These are phyloP conservation scores for Elachura formosa DNA, from an alignment of 2,113 vertebrate species.

Conservation along the genomic window DNA sequence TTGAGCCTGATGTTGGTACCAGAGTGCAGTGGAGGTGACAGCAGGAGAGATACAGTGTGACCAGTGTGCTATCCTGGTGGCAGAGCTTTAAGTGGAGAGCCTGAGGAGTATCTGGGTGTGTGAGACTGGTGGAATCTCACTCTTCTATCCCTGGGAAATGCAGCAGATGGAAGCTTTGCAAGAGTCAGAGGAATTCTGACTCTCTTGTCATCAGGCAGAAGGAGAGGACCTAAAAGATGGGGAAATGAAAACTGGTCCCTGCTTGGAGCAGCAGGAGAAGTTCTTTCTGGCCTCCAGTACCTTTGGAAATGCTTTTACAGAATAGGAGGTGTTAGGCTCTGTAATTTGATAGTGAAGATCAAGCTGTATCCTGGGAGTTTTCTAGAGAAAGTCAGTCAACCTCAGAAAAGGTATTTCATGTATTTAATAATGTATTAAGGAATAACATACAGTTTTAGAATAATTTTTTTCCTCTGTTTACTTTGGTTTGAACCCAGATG, in stretches of 20 bases:
- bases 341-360: neutral
- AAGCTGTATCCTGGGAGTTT: neutral
- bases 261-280: neutral
- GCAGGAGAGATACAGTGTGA: neutral
- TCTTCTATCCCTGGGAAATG: neutral
- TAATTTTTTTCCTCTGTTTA: neutral
- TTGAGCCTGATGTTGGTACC: neutral
- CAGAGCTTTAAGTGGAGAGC: neutral
- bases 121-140: fast-evolving
- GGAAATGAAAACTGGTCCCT: neutral
- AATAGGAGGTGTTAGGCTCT: neutral
- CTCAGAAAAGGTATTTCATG: neutral
- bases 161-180: neutral
- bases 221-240: neutral
- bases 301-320: neutral
- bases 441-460: neutral
- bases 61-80: neutral
- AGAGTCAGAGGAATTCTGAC: neutral
- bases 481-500: neutral
- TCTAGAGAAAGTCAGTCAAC: neutral
- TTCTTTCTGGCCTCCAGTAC: neutral
- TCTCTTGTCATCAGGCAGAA: neutral
- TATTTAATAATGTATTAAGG: neutral
- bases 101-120: neutral
- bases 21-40: neutral